Percentiles rank a stretch among this genome's conserved stretches.
Conservation (phyloP, 2,888 invertebrate species). For the Cotesia congregata region DNA sequence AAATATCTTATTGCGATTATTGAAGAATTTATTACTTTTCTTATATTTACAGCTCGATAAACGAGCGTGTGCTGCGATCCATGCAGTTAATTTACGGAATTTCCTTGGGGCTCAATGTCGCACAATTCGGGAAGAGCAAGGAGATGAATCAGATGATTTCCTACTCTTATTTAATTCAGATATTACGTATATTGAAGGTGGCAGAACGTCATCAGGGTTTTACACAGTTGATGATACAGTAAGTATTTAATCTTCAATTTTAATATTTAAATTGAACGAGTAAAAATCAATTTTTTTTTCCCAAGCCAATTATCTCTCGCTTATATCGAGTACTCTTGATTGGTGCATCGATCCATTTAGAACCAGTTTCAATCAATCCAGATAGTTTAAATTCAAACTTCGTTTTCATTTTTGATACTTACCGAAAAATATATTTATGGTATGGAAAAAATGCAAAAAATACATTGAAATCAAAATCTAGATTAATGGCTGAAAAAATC, state of each 20-base stretch:
- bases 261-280: neutral
- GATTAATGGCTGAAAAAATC: slow-evolving; percentile 96
- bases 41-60: slow-evolving; percentile 78
- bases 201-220: slow-evolving; percentile 97
- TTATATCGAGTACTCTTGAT: slow-evolving; percentile 91
- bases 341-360: slow-evolving; percentile 89
- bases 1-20: too few species aligned
- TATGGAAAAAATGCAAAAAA: slow-evolving; percentile 89
- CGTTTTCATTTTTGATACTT: slow-evolving; percentile 93
- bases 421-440: slow-evolving; percentile 91
- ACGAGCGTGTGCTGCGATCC: slow-evolving; percentile 96
- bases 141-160: slow-evolving; percentile 97
- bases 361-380: slow-evolving; percentile 83
- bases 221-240: slow-evolving; percentile 95
- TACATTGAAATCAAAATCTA: slow-evolving; percentile 88
- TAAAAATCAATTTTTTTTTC: slow-evolving; percentile 42
- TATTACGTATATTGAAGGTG: slow-evolving; percentile 96
- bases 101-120: slow-evolving; percentile 93
- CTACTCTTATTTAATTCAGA: slow-evolving; percentile 90
- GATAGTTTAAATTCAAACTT: slow-evolving; percentile 89
- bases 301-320: slow-evolving; percentile 84
- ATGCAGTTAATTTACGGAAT: slow-evolving; percentile 98
- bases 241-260: slow-evolving; percentile 52
- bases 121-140: slow-evolving; percentile 96
- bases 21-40: too few species aligned